Evolutionary conservation across 2,797 vertebrate species (phyloP), one percentile per base, ranked within the genome.

Genomic region (Cheirogaleus major): DNA sequence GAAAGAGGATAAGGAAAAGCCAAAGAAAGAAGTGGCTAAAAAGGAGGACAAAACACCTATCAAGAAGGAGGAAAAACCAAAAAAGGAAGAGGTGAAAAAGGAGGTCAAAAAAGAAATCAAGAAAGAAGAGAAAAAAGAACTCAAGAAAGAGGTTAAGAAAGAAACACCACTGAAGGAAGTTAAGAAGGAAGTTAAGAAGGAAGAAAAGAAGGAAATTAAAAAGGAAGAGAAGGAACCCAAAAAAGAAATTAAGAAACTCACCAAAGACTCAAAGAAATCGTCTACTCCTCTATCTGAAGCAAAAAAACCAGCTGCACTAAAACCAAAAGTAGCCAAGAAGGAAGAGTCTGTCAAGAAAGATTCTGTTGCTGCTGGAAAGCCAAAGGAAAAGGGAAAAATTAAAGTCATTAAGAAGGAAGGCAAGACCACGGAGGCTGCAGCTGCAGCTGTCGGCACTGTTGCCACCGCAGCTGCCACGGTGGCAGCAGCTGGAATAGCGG

Each of bases 281-380:
- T 30, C 97, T n/a, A 67, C 98, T 76, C 72, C 97, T 91, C 95
- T 88, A 0, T 90, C 96, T 23, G 99, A 99, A 79, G 98, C 97
- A 78, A 99, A 99, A 98, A 99, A 99, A 97, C 90, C 98, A 17
- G 79, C 95, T 67, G 96, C 98, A 72, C 98, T 98, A 91, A 99
- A 99, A 98, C 98, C 99, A 98, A 99, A 99, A 98, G 96, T 98
- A 27, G 98, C 99, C 89, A 99, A 99, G 98, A 99, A 99, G 97
- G 99, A 99, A 17, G 99, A 99, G 43, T 13, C 98, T 48, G 70
- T 98, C 96, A 99, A 99, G 98, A 99, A 99, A 97, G 99, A 99
- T 59, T 13, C 96, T 30, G 96, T 95, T 89, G 93, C 98, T 97
- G 96, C 98, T 20, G 98, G 98, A 81, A 99, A 99, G 97, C 97